Evolutionary conservation across 1,140 invertebrate genomes (phyloP), one percentile per base, ranked within the genome.

Genomic region (Meloidogyne hapla): DNA sequence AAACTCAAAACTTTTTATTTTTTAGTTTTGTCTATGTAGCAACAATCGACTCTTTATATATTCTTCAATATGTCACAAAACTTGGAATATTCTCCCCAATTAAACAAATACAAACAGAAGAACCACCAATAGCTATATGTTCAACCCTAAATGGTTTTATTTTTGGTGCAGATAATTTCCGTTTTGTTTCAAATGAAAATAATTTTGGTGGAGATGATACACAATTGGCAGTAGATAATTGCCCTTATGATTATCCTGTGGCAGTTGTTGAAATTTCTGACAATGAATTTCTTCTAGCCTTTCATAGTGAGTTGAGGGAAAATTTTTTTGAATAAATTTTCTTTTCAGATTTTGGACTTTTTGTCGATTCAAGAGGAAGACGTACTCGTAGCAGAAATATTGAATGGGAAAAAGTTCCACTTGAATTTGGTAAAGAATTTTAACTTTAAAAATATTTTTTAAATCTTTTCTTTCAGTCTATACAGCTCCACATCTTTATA

Each of bases 111-210:
- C 23, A 70, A 78, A 78, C 76, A 56, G 77, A 69, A 21, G 77
- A 78, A 40, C 77, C 77, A 25, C 75, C 79, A 45, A 79, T 78
- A 23, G 38, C 45, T 64, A 63, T 80, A n/a, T 78, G 66, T 21
- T 79, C 77, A 21, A 75, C 78, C 5, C 25, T 15, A n/a, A 68
- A 23, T 21, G 77, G 77, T 13, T 80, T 78, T 38, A 74, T 78
- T 33, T 78, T 79, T 38, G 77, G 77, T 10, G 77, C 77, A 9
- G 77, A 78, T 33, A 71, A 79, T 48, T 78, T 78, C 68, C 78
- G 66, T 65, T 73, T 72, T 48, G 78, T 63, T n/a, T 26, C 42
- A 10, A 79, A 25, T 26, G 76, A 74, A 42, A 62, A 74, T 64
- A 62, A 64, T 42, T 66, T 77, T 67, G 48, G 48, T 56, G 10